Conservation (phyloP, 1,140 invertebrate species). For the Papilio polyxenes region DNA sequence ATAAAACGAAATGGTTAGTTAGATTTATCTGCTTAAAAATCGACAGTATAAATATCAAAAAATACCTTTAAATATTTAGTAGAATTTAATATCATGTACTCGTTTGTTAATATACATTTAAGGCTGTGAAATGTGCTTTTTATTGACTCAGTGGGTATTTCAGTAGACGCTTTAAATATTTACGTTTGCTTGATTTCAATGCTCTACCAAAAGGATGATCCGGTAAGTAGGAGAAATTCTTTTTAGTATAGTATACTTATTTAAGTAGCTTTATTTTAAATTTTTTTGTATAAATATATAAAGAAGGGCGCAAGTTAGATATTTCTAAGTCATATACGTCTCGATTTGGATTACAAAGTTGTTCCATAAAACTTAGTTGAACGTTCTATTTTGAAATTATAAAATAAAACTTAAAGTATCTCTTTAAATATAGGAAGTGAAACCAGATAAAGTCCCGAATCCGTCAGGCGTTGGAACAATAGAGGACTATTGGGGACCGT, state of each 20-base stretch:
- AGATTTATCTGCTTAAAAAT: neutral
- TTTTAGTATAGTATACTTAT: neutral
- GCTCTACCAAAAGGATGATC: constrained; percentile 30
- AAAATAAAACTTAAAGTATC: neutral
- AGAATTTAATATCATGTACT: too few relatives aligned
- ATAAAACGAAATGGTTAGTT: neutral
- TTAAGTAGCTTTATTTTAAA: neutral
- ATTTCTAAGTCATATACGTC: too few relatives aligned
- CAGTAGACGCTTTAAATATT: constrained; percentile 1
- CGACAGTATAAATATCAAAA: neutral
- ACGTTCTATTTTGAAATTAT: too few relatives aligned
- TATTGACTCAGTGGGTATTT: neutral
- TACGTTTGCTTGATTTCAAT: constrained; percentile 27
- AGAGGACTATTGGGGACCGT: constrained; percentile 97
- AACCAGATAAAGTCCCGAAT: constrained; percentile 91
- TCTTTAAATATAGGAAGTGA: constrained; percentile 83
- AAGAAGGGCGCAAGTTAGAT: neutral
- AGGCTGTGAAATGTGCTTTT: constrained; percentile 3
- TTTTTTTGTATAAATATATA: neutral
- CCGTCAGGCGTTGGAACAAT: constrained; percentile 87
- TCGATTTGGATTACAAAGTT: too few relatives aligned
- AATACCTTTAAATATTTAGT: neutral
- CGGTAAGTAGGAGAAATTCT: neutral
- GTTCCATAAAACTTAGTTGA: too few relatives aligned
- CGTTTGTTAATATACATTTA: neutral